A percentile compares a stretch with the other conserved stretches of the same genome.
These are phyloP conservation scores for Oscheius sp. DNA, from an alignment of 2,888 invertebrate species.

Conservation along the genomic window DNA sequence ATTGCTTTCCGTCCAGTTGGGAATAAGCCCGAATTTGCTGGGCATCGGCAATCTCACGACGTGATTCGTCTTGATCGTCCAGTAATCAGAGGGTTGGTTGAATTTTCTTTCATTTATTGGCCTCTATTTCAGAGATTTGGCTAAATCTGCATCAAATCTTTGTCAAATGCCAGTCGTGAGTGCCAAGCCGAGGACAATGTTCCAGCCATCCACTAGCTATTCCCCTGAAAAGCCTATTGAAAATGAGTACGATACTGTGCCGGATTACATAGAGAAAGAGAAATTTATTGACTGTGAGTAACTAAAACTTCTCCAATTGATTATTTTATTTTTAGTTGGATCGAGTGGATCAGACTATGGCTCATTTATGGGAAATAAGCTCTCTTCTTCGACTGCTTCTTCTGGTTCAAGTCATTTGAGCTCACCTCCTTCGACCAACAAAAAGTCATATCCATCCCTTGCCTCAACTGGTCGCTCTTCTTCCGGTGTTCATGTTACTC, in stretches of 20 bases:
- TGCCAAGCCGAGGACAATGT: constrained; percentile 14
- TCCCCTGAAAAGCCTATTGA: constrained; percentile 20
- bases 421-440: constrained; percentile 24
- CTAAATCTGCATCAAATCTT: constrained; percentile 29
- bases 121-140: constrained; percentile 17
- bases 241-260: constrained; percentile 32
- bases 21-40: not conserved
- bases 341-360: constrained; percentile 33
- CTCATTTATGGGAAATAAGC: constrained; percentile 18
- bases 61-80: constrained; percentile 17
- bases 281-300: constrained; percentile 31
- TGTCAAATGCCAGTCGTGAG: not conserved
- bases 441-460: constrained; percentile 20
- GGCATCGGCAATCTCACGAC: constrained; percentile 27
- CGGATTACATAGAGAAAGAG: constrained; percentile 31
- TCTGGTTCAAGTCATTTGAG: constrained; percentile 30
- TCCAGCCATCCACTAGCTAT: constrained; percentile 18
- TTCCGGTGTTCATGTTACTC: constrained; percentile 64
- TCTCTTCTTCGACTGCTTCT: constrained; percentile 31
- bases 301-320: not conserved
- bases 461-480: constrained; percentile 34
- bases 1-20: constrained; percentile 32
- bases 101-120: not conserved
- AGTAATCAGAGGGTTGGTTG: constrained; percentile 26
- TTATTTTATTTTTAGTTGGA: constrained; percentile 13